These are phyloP conservation scores for Corticium candelabrum DNA, from an alignment of 37 sponge, comb jelly and placozoan species.

Conservation along the genomic window DNA sequence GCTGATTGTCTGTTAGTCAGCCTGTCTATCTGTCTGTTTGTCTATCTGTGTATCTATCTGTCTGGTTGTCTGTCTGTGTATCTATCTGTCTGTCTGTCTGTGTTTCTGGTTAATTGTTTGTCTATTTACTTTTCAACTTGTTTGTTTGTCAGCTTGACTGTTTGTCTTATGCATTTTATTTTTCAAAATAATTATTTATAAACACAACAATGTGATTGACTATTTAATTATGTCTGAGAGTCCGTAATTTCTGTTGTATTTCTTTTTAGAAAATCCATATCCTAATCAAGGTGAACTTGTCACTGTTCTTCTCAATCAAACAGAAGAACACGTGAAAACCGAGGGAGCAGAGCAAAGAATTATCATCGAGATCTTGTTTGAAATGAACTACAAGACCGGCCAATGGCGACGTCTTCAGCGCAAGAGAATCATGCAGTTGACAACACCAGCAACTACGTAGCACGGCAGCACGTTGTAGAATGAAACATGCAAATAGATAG, in stretches of 20 bases:
- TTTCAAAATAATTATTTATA: neutral
- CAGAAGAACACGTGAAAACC: neutral
- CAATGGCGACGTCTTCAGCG: constrained; percentile 81
- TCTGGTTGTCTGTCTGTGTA: too few relatives aligned
- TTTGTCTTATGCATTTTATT: neutral
- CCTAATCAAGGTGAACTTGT: neutral
- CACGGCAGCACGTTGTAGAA: too few relatives aligned
- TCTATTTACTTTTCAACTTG: too few relatives aligned
- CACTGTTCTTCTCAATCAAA: neutral
- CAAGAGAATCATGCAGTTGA: constrained; percentile 31
- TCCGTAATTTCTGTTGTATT: neutral
- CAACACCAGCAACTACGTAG: neutral
- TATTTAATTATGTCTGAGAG: neutral
- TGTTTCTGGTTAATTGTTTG: too few relatives aligned
- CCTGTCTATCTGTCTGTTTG: too few relatives aligned
- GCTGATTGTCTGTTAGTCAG: neutral
- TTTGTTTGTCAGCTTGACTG: too few relatives aligned
- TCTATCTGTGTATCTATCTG: too few relatives aligned
- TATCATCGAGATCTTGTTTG: constrained; percentile 73
- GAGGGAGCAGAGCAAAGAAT: neutral
- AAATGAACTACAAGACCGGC: constrained; percentile 82
- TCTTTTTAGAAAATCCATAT: constrained; percentile 2
- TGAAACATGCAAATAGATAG: too few relatives aligned
- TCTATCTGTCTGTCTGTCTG: too few relatives aligned
- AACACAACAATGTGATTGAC: neutral